These are phyloP conservation scores for Felis chaus DNA, from an alignment of 2,113 vertebrate species.

Conservation along the genomic window DNA sequence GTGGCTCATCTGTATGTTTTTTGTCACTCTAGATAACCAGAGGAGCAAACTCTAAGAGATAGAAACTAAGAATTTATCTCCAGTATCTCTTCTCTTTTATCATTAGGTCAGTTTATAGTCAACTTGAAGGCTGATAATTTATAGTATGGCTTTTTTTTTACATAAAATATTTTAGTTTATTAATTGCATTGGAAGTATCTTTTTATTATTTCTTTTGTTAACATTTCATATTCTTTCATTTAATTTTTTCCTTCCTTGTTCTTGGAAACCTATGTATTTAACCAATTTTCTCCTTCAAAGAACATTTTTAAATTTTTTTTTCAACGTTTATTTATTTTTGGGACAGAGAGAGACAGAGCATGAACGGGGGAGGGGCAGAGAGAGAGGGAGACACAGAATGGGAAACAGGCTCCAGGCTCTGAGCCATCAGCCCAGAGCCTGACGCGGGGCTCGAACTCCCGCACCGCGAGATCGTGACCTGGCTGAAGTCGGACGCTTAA, in stretches of 20 bases:
- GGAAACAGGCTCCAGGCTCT: no score
- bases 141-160: not conserved
- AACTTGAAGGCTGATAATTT: conserved; percentile 16
- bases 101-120: conserved; percentile 6
- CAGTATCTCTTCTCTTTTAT: not conserved
- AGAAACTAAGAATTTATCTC: not conserved
- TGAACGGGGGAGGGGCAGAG: no score
- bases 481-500: no score
- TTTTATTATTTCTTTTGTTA: conserved; percentile 33
- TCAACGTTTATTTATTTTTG: no score
- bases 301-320: not conserved
- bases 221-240: not conserved
- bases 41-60: not conserved
- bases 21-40: not conserved
- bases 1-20: not conserved
- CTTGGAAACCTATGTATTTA: not conserved
- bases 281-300: conserved; percentile 40
- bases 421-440: no score
- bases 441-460: no score
- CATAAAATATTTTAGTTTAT: not conserved
- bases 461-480: no score
- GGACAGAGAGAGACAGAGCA: no score
- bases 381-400: no score
- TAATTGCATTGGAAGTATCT: not conserved
- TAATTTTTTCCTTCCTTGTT: not conserved